phyloP scores from a whole-genome alignment of 2,113 vertebrate genomes.

The Nycticryphes semicollaris region DNA sequence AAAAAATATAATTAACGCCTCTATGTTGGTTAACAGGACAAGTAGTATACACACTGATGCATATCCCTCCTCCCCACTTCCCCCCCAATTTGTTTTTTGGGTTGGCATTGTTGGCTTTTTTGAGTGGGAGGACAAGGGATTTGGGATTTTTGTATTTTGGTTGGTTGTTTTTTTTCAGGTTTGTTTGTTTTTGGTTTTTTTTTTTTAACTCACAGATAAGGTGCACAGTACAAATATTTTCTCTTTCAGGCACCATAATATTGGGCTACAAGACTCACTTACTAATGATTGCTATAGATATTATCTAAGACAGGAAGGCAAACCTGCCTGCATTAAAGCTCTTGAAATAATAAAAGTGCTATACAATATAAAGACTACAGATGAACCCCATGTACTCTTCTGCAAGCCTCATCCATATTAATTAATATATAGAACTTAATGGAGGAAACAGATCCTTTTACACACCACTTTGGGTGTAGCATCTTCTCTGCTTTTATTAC shows the following conservation, averaged over 20 bases:
- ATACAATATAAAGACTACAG: neutral
- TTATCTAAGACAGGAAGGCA: neutral
- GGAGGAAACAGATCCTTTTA: neutral
- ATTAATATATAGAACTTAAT: neutral
- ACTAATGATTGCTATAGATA: neutral
- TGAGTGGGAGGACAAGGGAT: too few relatives aligned
- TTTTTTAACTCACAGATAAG: neutral
- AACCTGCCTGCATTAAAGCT: neutral
- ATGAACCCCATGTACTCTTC: neutral
- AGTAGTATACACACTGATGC: neutral
- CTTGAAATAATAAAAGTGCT: neutral
- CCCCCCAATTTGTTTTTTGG: neutral
- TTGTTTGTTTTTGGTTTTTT: neutral
- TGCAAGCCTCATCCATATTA: neutral
- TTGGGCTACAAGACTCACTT: neutral
- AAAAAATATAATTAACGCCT: neutral
- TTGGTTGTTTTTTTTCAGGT: too few relatives aligned
- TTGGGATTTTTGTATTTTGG: neutral
- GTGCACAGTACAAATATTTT: neutral
- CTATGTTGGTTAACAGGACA: neutral
- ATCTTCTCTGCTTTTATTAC: slow-evolving; percentile 66
- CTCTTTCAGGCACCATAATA: neutral
- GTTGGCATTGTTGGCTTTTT: neutral
- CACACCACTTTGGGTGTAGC: neutral
- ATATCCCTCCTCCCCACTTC: fast-evolving